These are phyloP conservation scores for Conus ventricosus DNA, from an alignment of 1,140 invertebrate genomes.

Conservation along the genomic window DNA sequence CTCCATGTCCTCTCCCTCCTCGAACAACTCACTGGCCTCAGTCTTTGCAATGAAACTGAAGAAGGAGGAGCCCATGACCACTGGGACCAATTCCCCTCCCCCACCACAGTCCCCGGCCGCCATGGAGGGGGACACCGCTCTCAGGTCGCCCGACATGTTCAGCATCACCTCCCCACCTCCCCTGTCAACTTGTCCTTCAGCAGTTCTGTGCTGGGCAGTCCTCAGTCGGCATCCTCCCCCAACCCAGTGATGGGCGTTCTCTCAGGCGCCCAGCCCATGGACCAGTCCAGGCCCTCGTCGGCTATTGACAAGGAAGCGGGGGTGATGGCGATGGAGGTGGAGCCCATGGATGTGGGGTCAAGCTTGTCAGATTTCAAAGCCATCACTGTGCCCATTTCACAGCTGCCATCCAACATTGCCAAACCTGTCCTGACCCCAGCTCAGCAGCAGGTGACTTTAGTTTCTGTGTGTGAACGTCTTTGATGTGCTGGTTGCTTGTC, in stretches of 20 bases:
- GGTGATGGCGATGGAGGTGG: slow-evolving; percentile 69
- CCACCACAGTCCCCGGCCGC: slow-evolving; percentile 45
- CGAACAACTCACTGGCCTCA: not conserved
- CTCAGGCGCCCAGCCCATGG: slow-evolving; percentile 56
- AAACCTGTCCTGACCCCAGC: slow-evolving; percentile 41
- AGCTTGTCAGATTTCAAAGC: slow-evolving; percentile 38
- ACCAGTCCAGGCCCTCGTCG: slow-evolving; percentile 70
- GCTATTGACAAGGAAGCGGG: slow-evolving; percentile 56
- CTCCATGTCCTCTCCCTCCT: slow-evolving; percentile 25
- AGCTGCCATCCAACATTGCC: slow-evolving; percentile 40
- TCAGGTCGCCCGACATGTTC: slow-evolving; percentile 66
- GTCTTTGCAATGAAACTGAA: slow-evolving; percentile 58
- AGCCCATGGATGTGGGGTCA: slow-evolving; percentile 54
- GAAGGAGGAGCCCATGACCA: slow-evolving; percentile 61
- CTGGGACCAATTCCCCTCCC: slow-evolving; percentile 57
- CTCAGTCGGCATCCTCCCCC: slow-evolving; percentile 3
- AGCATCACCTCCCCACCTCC: slow-evolving; percentile 48
- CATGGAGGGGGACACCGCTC: slow-evolving; percentile 53
- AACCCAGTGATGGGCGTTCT: slow-evolving; percentile 19
- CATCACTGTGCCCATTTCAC: slow-evolving; percentile 38
- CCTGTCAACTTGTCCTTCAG: slow-evolving; percentile 36
- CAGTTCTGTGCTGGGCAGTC: slow-evolving; percentile 26
- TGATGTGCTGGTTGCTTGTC: not conserved
- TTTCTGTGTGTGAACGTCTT: not conserved
- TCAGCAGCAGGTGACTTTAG: slow-evolving; percentile 24